These are phyloP conservation scores for Lutraria lutraria DNA, from an alignment of 2,888 invertebrate species.

Conservation along the genomic window DNA sequence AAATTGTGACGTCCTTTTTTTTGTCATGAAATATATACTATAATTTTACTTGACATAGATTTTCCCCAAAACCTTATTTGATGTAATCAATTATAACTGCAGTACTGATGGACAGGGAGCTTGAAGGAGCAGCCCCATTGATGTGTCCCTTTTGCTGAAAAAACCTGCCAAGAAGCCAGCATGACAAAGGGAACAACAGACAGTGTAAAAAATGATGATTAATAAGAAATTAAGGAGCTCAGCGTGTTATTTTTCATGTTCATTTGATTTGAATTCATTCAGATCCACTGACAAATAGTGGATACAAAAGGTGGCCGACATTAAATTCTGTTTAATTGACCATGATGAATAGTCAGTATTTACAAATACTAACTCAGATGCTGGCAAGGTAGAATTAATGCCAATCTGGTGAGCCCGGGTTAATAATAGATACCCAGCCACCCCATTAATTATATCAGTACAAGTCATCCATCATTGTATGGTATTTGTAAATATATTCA, in stretches of 20 bases:
- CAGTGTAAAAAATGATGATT: conserved; percentile 51
- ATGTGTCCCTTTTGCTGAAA: background rate
- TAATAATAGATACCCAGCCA: background rate
- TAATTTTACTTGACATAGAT: too few species aligned
- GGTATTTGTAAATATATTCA: too few species aligned
- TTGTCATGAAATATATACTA: too few species aligned
- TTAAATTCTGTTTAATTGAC: conserved; percentile 46
- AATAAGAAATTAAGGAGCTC: conserved; percentile 58
- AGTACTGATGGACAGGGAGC: background rate
- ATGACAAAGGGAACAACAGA: conserved; percentile 9
- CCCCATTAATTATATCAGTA: background rate
- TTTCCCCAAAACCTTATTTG: too few species aligned
- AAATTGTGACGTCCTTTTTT: too few species aligned
- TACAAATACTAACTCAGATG: background rate
- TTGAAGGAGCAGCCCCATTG: background rate
- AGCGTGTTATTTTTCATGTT: conserved; percentile 59
- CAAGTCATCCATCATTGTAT: background rate
- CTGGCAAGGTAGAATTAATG: conserved; percentile 17
- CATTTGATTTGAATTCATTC: conserved; percentile 50
- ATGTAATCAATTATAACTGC: background rate
- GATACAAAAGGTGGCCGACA: conserved; percentile 44
- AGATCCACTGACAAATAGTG: conserved; percentile 51
- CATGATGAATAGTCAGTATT: conserved; percentile 54
- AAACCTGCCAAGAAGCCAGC: background rate
- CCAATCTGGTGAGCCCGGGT: background rate